These are phyloP conservation scores for Butorides virescens DNA, from an alignment of 2,113 vertebrate genomes.

Conservation along the genomic window DNA sequence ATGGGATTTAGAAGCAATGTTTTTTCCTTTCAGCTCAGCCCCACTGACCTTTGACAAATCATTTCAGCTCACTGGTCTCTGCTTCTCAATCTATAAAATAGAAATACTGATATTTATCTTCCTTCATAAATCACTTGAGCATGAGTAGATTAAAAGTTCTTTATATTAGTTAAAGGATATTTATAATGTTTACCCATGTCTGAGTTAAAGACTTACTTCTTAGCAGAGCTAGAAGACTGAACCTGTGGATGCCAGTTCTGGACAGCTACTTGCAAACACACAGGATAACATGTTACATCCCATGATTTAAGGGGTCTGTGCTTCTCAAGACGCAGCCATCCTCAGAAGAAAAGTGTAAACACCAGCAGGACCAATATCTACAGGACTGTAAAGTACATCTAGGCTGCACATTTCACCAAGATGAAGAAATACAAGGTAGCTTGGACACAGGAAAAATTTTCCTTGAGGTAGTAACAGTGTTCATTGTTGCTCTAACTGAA, in stretches of 20 bases:
- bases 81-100: background rate
- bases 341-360: background rate
- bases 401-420: background rate
- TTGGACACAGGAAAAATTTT: background rate
- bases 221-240: background rate
- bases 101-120: background rate
- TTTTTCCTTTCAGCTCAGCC: background rate
- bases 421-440: background rate
- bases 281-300: rapidly evolving
- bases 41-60: background rate
- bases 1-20: background rate
- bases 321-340: background rate
- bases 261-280: background rate
- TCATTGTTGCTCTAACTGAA: background rate
- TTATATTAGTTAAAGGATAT: background rate
- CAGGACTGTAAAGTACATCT: background rate
- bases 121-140: background rate
- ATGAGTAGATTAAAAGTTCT: background rate
- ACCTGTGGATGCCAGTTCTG: background rate
- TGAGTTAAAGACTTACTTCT: background rate
- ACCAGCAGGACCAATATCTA: background rate
- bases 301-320: background rate
- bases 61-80: background rate
- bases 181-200: background rate
- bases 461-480: background rate